Evolutionary conservation across 2,888 invertebrate species (phyloP), one percentile per base, ranked within the genome.

Genomic region (Lasioglossum calceatum): DNA sequence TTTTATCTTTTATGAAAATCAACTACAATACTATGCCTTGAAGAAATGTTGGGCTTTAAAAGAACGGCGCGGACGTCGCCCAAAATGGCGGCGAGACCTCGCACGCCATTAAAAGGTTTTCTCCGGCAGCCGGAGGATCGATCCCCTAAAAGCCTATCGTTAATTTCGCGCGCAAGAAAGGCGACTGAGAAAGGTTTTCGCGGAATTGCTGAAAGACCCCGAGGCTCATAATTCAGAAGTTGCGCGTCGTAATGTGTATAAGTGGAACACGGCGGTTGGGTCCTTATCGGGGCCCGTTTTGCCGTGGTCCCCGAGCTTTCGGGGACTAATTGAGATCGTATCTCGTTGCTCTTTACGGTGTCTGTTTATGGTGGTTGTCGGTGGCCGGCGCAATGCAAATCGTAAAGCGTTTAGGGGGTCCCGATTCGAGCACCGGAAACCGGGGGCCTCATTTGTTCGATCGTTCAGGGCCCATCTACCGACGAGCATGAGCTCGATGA

Each of bases 241-340:
- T 72, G 85, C 82, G 64, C 79, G 47, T 74, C 79, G 85, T n/a
- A 54, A 54, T 54, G 3, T n/a, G 54, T 54, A n/a, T 87, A 90
- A 89, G 87, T 87, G 89, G 89, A 80, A 85, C 87, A 47, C 67
- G 36, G 76, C 54, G 80, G 84, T 84, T 82, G 73, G 83, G 80
- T 90, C 82, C 90, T 91, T 91, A 91, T 91, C 91, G 86, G 58
- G 79, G 84, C 84, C 61, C 16, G 83, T 87, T 86, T 82, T 88
- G 86, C 84, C 74, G 74, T 72, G 74, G 88, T 84, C 79, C 86
- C 78, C 77, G 77, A 79, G 82, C 83, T 89, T 90, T 83, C 71
- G 78, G 81, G 80, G 81, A 85, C 91, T 91, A 91, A 91, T 91
- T 91, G 91, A 91, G 91, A 91, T 90, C 89, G 86, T 91, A 91